Base-by-base conservation (phyloP, 2,113 vertebrate genomes). In the Rhea americana region DNA sequence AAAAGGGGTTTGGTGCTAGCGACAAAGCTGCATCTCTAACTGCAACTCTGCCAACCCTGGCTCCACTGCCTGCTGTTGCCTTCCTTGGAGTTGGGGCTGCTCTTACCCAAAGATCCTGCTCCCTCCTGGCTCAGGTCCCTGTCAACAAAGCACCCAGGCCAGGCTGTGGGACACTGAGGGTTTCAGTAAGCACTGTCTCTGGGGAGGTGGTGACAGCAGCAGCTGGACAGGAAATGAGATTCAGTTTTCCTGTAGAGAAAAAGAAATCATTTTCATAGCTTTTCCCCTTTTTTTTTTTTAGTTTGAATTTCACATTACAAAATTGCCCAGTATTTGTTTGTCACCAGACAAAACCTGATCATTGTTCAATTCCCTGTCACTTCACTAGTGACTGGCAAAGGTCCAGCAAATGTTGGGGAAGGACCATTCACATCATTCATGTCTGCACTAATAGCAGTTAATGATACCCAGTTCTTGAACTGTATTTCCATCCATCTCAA, bases 271-370 rank as follows among this genome's bases (percentile, higher is more conserved):
- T 61, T 17, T n/a, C 15, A 1, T 14, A 19, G 41, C 8, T 19
- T 41, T 32, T 13, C 35, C 35, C 13, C 26, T 48, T 41, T 59
- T 28, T 30, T 35, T 4, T 26, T 13, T 18, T 7, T 30, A 4
- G 4, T 24, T 41, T n/a, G 76, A 28, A 5, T 43, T 53, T 58
- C 50, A 6, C 37, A 1, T 5, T 30, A 35, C 10, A 28, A 20
- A 66, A 19, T 26, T 10, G 37, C 48, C 37, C 12, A 3, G 16
- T 6, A 7, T 4, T 30, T 22, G 25, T 11, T 61, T 9, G 47
- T 45, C 21, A 3, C 2, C 7, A 58, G 7, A 1, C 0, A 11
- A 10, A 81, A 30, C 25, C 5, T 14, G 0, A 9, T 5, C 1
- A 0, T 1, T 25, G 41, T 28, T 47, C 51, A 11, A n/a, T 41